Conservation (phyloP, 2,888 invertebrate species). For the Tipula lateralis region DNA sequence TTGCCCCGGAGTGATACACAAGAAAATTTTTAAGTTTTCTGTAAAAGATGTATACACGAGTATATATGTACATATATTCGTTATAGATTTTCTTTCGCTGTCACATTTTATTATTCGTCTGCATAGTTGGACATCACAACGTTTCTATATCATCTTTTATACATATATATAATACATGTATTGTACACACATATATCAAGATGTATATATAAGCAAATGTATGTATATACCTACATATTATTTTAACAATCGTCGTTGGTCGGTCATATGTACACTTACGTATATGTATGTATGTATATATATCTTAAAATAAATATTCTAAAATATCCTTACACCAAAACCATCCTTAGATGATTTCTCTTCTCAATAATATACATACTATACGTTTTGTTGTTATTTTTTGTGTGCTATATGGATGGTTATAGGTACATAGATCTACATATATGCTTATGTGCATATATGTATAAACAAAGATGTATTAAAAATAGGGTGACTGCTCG, state of each 20-base stretch:
- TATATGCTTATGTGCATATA: neutral
- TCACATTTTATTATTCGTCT: constrained; percentile 20
- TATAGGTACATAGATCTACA: neutral
- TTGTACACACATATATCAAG: constrained; percentile 25
- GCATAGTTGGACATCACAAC: constrained; percentile 7
- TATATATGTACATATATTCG: neutral
- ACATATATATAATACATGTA: neutral
- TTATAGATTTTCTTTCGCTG: constrained; percentile 24
- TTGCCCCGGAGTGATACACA: neutral
- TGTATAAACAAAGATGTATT: neutral
- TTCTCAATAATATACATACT: constrained; percentile 29
- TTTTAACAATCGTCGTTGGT: constrained; percentile 28
- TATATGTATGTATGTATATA: neutral
- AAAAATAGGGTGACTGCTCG: constrained; percentile 29
- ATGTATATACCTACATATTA: neutral
- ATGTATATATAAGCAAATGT: neutral
- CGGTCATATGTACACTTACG: neutral
- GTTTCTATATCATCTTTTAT: constrained; percentile 14
- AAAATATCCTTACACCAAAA: constrained; percentile 29
- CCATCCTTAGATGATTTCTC: constrained; percentile 20
- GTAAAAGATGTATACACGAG: neutral
- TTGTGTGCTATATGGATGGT: neutral
- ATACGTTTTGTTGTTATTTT: constrained; percentile 19
- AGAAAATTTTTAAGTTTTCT: neutral
- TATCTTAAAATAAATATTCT: constrained; percentile 13